phyloP scores from a whole-genome alignment of 1,140 invertebrate genomes.

The Proctacanthus coquilletti region DNA sequence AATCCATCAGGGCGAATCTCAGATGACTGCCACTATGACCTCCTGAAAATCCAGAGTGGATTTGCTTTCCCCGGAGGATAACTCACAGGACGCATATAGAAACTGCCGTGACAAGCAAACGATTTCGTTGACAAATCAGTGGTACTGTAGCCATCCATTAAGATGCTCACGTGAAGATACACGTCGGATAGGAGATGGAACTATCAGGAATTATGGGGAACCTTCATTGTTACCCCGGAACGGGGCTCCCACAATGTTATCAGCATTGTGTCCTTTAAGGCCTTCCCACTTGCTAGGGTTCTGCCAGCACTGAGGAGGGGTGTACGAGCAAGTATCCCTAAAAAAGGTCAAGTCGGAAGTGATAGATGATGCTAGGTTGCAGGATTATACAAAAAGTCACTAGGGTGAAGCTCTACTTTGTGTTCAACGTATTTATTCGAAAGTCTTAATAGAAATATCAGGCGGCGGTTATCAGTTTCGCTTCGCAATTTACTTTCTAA shows the following conservation, averaged over 20 bases:
- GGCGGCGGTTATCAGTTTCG: no score
- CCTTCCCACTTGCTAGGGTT: no score
- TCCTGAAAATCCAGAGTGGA: not conserved
- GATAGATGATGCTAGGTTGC: conserved; percentile 1
- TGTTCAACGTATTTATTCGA: not conserved
- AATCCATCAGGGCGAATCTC: conserved; percentile 1
- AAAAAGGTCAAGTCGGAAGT: conserved; percentile 2
- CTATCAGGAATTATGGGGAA: no score
- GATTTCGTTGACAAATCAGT: conserved; percentile 2
- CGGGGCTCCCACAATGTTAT: no score
- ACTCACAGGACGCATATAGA: no score
- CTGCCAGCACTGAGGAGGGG: no score
- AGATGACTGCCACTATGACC: not conserved
- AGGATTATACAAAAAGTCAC: not conserved
- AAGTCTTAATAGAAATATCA: conserved; percentile 1
- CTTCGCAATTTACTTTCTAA: no score
- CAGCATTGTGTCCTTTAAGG: no score
- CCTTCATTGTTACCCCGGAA: no score
- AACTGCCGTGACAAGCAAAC: not conserved
- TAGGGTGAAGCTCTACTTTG: not conserved
- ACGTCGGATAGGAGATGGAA: not conserved
- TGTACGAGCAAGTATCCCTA: no score
- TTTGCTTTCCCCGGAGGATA: not conserved
- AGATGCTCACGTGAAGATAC: not conserved
- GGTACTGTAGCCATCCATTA: not conserved